Evolutionary conservation across 1,140 invertebrate species (phyloP).

Genomic region (Diploscapter pachys): DNA sequence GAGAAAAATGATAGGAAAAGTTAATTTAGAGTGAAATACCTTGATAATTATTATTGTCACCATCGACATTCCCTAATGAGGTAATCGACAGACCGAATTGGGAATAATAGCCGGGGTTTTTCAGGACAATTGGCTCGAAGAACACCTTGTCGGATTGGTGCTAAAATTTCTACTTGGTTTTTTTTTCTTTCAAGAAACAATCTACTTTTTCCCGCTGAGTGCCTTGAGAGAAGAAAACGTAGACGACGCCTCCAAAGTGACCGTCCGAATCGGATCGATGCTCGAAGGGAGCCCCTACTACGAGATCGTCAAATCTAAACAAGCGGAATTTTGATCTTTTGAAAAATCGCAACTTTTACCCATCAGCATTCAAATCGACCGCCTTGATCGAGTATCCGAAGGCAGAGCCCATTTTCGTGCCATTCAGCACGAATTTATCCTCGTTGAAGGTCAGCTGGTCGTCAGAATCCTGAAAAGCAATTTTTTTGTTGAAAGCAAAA

Average conservation of each 20-base stretch:
- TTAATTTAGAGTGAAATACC: conserved; percentile 10
- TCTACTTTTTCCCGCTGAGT: conserved; percentile 6
- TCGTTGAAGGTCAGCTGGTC: conserved; percentile 32
- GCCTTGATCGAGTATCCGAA: conserved; percentile 53
- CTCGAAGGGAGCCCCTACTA: conserved; percentile 86
- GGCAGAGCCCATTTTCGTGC: conserved; percentile 52
- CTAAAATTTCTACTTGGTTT: neutral
- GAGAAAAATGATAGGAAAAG: conserved; percentile 10
- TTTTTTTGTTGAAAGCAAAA: neutral
- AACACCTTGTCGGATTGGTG: conserved; percentile 42
- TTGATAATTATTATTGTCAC: conserved; percentile 70
- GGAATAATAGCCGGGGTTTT: conserved; percentile 36
- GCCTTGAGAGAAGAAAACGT: conserved; percentile 73
- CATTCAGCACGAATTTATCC: conserved; percentile 43
- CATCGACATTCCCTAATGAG: conserved; percentile 82
- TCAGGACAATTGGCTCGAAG: conserved; percentile 43
- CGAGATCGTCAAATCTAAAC: conserved; percentile 71
- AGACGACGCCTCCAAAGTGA: conserved; percentile 76
- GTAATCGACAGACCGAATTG: conserved; percentile 70
- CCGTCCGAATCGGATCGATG: conserved; percentile 64
- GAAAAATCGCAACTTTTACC: conserved; percentile 27
- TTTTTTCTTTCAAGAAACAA: neutral
- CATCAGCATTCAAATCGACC: conserved; percentile 55
- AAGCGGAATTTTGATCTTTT: conserved; percentile 59
- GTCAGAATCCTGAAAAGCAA: conserved; percentile 6